These are phyloP conservation scores for Gavia stellata DNA, from an alignment of 2,113 vertebrate genomes.

Conservation along the genomic window DNA sequence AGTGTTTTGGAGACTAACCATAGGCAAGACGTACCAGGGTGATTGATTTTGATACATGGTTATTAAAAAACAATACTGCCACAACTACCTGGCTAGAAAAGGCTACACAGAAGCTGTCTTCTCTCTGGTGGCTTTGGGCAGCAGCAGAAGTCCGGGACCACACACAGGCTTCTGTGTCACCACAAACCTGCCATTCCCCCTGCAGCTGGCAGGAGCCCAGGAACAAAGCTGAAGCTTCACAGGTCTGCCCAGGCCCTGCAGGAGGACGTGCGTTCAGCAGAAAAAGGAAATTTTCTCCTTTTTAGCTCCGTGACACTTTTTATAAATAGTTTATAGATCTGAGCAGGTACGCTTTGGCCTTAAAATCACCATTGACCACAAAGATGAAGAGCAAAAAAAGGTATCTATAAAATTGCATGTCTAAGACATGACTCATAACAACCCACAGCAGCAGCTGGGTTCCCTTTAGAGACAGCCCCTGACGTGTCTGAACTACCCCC, in stretches of 20 bases:
- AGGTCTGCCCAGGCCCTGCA: neutral
- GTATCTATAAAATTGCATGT: neutral
- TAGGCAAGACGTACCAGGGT: neutral
- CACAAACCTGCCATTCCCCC: neutral
- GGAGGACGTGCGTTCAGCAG: accelerated
- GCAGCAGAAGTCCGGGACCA: neutral
- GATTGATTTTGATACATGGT: neutral
- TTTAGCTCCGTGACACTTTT: neutral
- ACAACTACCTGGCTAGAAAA: neutral
- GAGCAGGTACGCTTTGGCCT: neutral
- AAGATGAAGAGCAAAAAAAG: neutral
- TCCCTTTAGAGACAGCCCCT: neutral
- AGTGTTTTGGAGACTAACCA: neutral
- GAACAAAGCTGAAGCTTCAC: neutral
- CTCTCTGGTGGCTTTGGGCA: neutral
- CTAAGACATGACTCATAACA: neutral
- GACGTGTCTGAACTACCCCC: neutral
- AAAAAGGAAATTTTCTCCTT: neutral
- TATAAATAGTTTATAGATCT: neutral
- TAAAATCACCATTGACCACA: neutral
- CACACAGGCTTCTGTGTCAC: neutral
- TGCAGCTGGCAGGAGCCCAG: neutral
- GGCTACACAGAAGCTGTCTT: neutral
- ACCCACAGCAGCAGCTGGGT: neutral
- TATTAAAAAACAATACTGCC: neutral